Conservation (phyloP, 2,888 invertebrate genomes). For the Torymus auratus region DNA sequence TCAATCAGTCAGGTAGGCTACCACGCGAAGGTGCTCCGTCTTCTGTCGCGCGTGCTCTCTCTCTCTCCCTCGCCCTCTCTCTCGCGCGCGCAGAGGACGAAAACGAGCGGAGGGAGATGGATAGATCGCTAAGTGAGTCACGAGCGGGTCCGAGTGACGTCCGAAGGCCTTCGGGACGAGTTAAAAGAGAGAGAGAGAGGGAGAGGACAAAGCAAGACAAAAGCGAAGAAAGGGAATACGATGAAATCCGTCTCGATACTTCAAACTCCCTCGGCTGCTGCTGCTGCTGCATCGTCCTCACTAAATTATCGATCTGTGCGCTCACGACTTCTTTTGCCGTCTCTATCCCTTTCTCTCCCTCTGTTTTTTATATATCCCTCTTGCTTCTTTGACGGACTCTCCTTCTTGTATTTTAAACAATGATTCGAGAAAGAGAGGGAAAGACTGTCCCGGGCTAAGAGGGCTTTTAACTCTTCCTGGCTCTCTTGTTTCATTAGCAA, state of each 20-base stretch:
- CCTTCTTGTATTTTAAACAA: constrained; percentile 32
- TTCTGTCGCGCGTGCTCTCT: constrained; percentile 65
- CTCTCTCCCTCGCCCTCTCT: constrained; percentile 62
- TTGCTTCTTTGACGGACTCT: too few relatives aligned
- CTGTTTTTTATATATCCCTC: neutral
- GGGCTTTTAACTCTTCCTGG: constrained; percentile 20
- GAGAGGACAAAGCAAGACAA: constrained; percentile 45
- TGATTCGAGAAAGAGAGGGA: constrained; percentile 5
- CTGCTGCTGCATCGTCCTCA: constrained; percentile 38
- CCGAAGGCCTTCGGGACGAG: constrained; percentile 56
- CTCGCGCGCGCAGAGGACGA: constrained; percentile 13
- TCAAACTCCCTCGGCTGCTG: constrained; percentile 40
- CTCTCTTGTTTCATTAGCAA: constrained; percentile 41
- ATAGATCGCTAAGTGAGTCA: constrained; percentile 71
- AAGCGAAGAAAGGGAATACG: constrained; percentile 42
- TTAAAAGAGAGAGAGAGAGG: constrained; percentile 17
- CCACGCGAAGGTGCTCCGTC: constrained; percentile 68
- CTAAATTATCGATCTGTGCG: constrained; percentile 51
- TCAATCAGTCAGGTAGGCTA: constrained; percentile 75
- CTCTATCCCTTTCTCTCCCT: neutral
- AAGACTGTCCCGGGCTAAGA: neutral
- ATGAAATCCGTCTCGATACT: constrained; percentile 56
- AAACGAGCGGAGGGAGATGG: constrained; percentile 34
- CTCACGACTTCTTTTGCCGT: constrained; percentile 35
- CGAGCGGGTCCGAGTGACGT: constrained; percentile 66